phyloP scores from a whole-genome alignment of 1,140 invertebrate genomes.

The Arion vulgaris region DNA sequence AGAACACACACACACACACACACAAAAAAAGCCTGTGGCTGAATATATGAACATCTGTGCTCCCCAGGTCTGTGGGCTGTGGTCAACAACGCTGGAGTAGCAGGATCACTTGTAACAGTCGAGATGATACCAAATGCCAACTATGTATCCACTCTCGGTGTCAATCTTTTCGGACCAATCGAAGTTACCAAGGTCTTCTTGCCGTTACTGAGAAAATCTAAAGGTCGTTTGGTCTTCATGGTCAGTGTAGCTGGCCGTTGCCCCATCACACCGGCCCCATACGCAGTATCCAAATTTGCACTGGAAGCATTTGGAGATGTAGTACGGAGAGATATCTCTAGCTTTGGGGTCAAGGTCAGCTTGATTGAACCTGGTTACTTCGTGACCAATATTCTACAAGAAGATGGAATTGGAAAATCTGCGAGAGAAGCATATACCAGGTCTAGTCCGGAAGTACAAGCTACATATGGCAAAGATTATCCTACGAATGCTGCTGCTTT shows the following conservation, averaged over 20 bases:
- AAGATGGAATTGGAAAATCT: too few species aligned
- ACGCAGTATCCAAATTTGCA: slow-evolving; percentile 85
- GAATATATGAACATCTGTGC: too few species aligned
- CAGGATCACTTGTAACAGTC: slow-evolving; percentile 86
- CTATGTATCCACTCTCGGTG: slow-evolving; percentile 75
- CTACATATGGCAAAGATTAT: too few species aligned
- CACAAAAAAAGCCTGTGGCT: too few species aligned
- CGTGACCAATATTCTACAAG: slow-evolving; percentile 13
- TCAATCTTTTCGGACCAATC: slow-evolving; percentile 89
- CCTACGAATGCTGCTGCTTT: too few species aligned
- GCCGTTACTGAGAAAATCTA: slow-evolving; percentile 79
- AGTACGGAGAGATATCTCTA: slow-evolving; percentile 66
- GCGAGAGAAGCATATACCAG: too few species aligned
- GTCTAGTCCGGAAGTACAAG: too few species aligned
- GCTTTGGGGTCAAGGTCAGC: slow-evolving; percentile 65
- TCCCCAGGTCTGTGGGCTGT: too few species aligned
- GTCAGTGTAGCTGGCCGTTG: slow-evolving; percentile 84
- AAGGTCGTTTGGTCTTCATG: slow-evolving; percentile 82
- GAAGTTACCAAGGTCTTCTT: slow-evolving; percentile 81
- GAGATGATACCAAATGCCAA: slow-evolving; percentile 80
- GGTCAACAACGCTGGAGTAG: slow-evolving; percentile 83
- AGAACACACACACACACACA: too few species aligned
- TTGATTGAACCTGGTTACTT: slow-evolving; percentile 68
- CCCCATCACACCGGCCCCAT: slow-evolving; percentile 81
- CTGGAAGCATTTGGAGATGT: slow-evolving; percentile 73